A percentile compares a stretch with the other conserved stretches of the same genome.
Evolutionary conservation across 2,113 vertebrate genomes (phyloP).

Genomic region (Camelus dromedarius): DNA sequence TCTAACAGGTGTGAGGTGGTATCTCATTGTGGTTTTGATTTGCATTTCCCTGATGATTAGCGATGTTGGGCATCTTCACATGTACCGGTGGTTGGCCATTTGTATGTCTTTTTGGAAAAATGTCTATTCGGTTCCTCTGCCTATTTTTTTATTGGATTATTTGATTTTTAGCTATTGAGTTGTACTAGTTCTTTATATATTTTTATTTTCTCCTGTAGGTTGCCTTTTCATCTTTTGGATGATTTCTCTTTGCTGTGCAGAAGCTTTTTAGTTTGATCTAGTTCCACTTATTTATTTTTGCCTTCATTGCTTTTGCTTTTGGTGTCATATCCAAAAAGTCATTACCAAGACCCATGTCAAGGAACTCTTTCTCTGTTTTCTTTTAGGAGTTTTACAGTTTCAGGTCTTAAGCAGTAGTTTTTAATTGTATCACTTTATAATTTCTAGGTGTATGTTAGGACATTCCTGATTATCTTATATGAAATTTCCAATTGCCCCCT

Average conservation of each 20-base stretch:
- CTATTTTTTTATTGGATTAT: not conserved
- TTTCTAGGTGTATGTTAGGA: slow-evolving; percentile 5
- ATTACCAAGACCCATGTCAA: not conserved
- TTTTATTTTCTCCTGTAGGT: not conserved
- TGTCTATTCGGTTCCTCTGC: not conserved
- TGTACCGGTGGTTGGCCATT: not conserved
- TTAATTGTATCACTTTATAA: not conserved
- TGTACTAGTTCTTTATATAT: not conserved
- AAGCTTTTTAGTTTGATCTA: not conserved
- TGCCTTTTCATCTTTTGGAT: not conserved
- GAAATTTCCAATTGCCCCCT: not conserved
- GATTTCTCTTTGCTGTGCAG: not conserved
- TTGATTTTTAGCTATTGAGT: not conserved
- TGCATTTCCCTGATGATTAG: not conserved
- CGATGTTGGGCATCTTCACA: not conserved
- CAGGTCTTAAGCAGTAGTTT: not conserved
- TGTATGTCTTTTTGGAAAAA: not conserved
- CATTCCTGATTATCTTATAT: not conserved
- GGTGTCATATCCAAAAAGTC: not conserved
- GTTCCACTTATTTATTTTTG: not conserved
- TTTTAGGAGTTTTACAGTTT: not conserved
- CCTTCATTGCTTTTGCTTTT: not conserved
- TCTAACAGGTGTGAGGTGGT: not conserved
- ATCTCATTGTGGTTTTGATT: not conserved
- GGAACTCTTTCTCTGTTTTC: not conserved